A percentile compares a stretch with the other conserved stretches of the same genome.
Evolutionary conservation across 2,888 invertebrate genomes (phyloP).

Genomic region (Heliconius cydno): DNA sequence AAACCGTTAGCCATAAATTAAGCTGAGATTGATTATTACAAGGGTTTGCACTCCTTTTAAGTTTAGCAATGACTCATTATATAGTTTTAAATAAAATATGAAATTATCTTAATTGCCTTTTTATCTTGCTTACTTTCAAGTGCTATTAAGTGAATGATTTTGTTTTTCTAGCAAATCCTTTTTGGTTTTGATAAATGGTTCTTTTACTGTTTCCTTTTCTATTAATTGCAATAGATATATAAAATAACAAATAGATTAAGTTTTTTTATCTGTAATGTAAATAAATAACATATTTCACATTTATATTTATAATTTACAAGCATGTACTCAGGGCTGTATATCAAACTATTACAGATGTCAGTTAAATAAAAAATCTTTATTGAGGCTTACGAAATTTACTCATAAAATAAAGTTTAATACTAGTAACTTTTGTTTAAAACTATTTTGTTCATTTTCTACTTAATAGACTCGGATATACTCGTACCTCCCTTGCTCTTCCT

Average conservation of each 20-base stretch:
- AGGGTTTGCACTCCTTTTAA: conserved; percentile 4
- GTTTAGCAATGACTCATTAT: background rate
- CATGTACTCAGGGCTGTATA: background rate
- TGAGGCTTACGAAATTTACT: background rate
- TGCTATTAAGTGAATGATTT: background rate
- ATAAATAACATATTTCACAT: background rate
- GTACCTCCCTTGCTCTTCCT: too few relatives aligned
- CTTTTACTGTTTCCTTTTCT: background rate
- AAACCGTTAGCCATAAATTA: background rate
- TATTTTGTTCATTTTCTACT: too few relatives aligned
- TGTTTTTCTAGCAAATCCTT: conserved; percentile 6
- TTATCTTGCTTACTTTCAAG: conserved; percentile 4
- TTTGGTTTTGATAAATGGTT: background rate
- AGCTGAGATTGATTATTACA: conserved; percentile 16
- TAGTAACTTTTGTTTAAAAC: too few relatives aligned
- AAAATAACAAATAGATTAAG: background rate
- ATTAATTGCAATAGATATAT: background rate
- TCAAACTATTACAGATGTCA: background rate
- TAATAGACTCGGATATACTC: too few relatives aligned
- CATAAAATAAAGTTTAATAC: background rate
- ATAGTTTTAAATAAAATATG: background rate
- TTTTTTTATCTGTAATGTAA: background rate
- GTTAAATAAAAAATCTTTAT: background rate
- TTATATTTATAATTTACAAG: background rate
- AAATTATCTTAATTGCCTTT: conserved; percentile 21